A percentile compares a stretch with the other conserved stretches of the same genome.
phyloP scores from a whole-genome alignment of 2,113 vertebrate genomes.

The Anguilla rostrata region DNA sequence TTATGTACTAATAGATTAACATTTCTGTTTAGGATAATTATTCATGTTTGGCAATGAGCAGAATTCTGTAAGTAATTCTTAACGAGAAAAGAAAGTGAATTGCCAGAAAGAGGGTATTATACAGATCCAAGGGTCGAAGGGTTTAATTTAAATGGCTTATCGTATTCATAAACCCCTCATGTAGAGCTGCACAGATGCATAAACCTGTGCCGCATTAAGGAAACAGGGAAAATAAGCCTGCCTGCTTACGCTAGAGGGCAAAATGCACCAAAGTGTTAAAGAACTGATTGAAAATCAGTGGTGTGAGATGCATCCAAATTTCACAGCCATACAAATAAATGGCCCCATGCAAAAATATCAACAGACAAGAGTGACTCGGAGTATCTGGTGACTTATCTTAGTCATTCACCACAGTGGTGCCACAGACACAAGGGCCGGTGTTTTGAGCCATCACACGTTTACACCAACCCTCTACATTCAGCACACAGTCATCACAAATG shows the following conservation, averaged over 20 bases:
- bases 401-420: background rate
- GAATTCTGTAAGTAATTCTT: background rate
- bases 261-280: too few relatives aligned
- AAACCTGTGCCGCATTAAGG: too few relatives aligned
- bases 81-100: background rate
- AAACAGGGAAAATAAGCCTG: too few relatives aligned
- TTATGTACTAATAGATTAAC: background rate
- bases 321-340: too few relatives aligned
- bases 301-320: too few relatives aligned
- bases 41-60: background rate
- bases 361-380: background rate
- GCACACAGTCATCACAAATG: background rate
- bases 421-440: background rate
- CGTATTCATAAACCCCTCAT: too few relatives aligned
- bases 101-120: too few relatives aligned
- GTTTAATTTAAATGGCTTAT: too few relatives aligned
- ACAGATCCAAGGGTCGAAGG: too few relatives aligned
- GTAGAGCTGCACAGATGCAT: too few relatives aligned
- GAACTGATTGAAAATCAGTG: too few relatives aligned
- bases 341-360: background rate
- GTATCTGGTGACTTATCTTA: background rate
- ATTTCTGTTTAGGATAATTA: background rate
- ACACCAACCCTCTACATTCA: background rate
- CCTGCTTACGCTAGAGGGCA: too few relatives aligned
- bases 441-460: background rate